Base-by-base conservation (phyloP, 2,888 invertebrate species). In the Melolontha melolontha region DNA sequence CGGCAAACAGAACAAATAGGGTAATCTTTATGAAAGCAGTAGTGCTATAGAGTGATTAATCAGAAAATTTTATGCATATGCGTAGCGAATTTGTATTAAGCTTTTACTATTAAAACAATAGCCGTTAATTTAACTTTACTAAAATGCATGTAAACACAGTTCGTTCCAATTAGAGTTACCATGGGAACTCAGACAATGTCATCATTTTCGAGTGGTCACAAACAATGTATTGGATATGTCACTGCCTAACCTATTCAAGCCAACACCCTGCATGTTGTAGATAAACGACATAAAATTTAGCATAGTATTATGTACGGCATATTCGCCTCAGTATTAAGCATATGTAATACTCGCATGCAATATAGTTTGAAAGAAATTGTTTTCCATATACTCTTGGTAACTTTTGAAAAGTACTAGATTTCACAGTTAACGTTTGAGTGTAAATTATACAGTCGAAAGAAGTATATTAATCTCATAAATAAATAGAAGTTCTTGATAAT, bases 191-290 rank as follows among this genome's bases (percentile, higher is more conserved):
- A 69, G 64, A 71, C 71, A 71, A 71, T 71, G 54, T 55, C 65
- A 54, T 69, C 68, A 57, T 71, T 68, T 65, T 63, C 64, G 59
- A 64, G 63, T 69, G 71, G 54, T 42, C 71, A 34, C 64, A 62
- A 69, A 71, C 71, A 71, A 67, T 71, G 62, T 64, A 64, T 64
- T 34, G 16, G 14, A 57, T 57, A 49, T 39, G 47, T 62, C 59
- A 55, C 63, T 39, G 68, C 55, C 66, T 71, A 65, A 65, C 67
- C 12, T 64, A 34, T 55, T 55, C 54, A 51, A 27, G 49, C 17
- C 41, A 42, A 41, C 22, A 41, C 27, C 17, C 22, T 52, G 47
- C 44, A 52, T 17, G 54, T 39, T 67, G 57, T 42, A 57, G 51
- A 65, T 39, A 47, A 62, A 50, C 47, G 40, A 12, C 12, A 22